Percentiles rank a stretch among this genome's conserved stretches.
Conservation (phyloP, 2,797 vertebrate genomes). For the Threskiornis aethiopicus region DNA sequence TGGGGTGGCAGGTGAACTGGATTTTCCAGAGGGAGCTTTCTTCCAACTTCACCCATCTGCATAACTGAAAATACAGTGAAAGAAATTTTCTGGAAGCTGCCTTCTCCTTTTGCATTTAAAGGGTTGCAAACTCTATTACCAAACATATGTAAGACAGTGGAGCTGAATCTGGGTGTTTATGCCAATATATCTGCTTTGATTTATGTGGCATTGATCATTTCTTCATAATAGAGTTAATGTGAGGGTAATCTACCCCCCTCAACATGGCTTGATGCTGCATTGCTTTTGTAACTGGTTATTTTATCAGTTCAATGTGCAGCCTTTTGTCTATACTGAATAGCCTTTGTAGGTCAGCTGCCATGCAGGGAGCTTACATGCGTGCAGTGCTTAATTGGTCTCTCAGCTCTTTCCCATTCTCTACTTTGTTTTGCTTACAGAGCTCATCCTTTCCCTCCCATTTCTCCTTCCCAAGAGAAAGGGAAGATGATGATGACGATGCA, state of each 20-base stretch:
- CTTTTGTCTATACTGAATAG: not conserved
- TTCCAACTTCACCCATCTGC: not conserved
- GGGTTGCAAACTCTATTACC: not conserved
- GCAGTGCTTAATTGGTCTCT: conserved; percentile 19
- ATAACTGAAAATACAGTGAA: not conserved
- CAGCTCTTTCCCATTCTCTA: not conserved
- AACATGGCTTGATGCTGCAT: not conserved
- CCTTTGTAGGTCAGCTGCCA: conserved; percentile 42
- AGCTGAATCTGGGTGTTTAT: not conserved
- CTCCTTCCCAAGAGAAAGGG: not conserved
- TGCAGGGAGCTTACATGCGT: not conserved
- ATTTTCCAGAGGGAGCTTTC: not conserved
- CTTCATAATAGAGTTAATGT: not conserved
- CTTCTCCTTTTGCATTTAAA: not conserved
- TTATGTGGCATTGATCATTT: not conserved
- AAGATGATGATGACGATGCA: not conserved
- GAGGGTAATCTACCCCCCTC: not conserved
- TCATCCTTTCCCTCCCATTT: conserved; percentile 6
- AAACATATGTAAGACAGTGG: not conserved
- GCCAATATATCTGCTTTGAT: not conserved
- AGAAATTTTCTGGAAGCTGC: not conserved
- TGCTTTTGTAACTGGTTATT: not conserved
- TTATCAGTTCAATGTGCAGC: not conserved
- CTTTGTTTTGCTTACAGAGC: conserved; percentile 28
- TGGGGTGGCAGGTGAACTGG: not conserved